phyloP scores from a whole-genome alignment of 2,797 vertebrate species.

The Rhinogobio ventralis region DNA sequence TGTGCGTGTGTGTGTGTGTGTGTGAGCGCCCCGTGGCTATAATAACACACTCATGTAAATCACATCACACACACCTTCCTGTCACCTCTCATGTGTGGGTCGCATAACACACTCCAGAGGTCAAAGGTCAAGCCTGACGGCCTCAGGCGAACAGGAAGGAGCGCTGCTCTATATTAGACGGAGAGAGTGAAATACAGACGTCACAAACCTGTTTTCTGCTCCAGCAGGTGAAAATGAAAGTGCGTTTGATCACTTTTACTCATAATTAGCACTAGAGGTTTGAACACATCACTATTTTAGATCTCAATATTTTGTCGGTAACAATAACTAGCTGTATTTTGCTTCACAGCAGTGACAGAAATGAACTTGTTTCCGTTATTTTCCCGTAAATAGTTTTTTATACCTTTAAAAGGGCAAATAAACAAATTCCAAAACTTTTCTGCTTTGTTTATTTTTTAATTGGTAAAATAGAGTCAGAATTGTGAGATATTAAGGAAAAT shows the following conservation, averaged over 20 bases:
- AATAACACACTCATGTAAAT: conserved; percentile 40
- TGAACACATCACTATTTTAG: background rate
- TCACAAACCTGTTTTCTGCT: conserved; percentile 2
- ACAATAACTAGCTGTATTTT: background rate
- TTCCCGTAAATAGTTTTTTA: background rate
- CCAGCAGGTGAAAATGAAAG: background rate
- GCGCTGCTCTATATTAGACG: background rate
- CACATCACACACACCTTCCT: conserved; percentile 31
- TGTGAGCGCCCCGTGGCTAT: background rate
- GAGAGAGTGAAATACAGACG: background rate
- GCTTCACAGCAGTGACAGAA: no score
- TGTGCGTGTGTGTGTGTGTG: conserved; percentile 17
- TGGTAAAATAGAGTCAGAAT: no score
- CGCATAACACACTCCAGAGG: conserved; percentile 43
- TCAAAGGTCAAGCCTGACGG: conserved; percentile 46
- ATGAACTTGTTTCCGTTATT: background rate
- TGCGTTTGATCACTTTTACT: background rate
- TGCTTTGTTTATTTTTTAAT: no score
- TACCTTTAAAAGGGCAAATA: background rate
- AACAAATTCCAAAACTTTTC: no score
- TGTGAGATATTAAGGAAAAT: no score
- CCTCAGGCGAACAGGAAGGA: conserved; percentile 36
- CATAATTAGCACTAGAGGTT: background rate
- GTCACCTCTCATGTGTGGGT: conserved; percentile 21
- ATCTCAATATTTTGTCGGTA: background rate